Percentiles rank a stretch among this genome's conserved stretches.
Conservation (phyloP, 2,113 vertebrate species). For the Caranx ignobilis region DNA sequence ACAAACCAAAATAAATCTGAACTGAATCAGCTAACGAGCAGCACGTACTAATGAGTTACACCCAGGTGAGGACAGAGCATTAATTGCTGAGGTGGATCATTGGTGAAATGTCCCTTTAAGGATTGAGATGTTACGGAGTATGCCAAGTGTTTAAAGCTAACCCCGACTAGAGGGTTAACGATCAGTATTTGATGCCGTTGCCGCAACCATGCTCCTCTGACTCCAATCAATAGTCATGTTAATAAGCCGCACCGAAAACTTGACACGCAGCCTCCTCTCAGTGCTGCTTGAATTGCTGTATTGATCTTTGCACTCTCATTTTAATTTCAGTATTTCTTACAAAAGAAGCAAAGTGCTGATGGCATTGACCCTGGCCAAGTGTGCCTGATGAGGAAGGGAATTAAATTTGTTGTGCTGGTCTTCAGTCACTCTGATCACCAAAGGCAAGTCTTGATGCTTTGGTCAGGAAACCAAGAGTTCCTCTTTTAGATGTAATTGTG, state of each 20-base stretch:
- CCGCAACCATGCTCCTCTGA: constrained; percentile 58
- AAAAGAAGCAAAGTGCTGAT: constrained; percentile 69
- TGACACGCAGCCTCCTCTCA: constrained; percentile 70
- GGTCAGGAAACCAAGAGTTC: not conserved
- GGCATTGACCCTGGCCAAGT: constrained; percentile 66
- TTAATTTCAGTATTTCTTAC: constrained; percentile 77
- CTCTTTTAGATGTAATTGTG: constrained; percentile 4
- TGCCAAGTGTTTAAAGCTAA: constrained; percentile 72
- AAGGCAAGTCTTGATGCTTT: not conserved
- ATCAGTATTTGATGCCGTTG: constrained; percentile 73
- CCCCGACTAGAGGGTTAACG: constrained; percentile 69
- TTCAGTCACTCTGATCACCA: constrained; percentile 47
- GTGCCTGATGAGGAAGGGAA: constrained; percentile 56
- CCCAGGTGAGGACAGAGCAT: not conserved
- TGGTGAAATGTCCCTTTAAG: constrained; percentile 49
- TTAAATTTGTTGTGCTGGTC: constrained; percentile 60
- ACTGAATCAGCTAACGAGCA: constrained; percentile 36
- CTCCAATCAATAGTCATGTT: constrained; percentile 82
- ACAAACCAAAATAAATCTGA: constrained; percentile 7
- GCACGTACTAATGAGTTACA: constrained; percentile 36
- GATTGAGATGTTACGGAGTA: constrained; percentile 64
- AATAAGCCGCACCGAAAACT: constrained; percentile 77
- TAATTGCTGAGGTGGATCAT: constrained; percentile 1
- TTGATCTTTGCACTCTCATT: constrained; percentile 76
- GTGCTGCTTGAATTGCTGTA: constrained; percentile 74